Base-by-base conservation (phyloP, 2,888 invertebrate species). In the Tachina fera region DNA sequence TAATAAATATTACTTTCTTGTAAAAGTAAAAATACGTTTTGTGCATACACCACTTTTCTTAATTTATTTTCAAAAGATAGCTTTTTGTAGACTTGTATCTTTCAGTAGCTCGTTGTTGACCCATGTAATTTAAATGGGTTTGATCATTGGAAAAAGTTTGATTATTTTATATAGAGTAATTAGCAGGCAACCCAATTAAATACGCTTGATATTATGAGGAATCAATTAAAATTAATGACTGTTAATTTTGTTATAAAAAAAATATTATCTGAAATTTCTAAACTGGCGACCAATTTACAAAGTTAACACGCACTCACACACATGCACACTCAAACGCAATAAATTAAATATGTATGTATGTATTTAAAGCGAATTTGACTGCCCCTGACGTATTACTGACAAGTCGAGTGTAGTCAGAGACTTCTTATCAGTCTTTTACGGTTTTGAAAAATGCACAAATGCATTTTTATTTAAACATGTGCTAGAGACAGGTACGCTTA, bases 381-480 rank as follows among this genome's bases (percentile, higher is more conserved):
- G 60, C 49, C 75, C 76, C 22, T 86, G 86, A 86, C 79, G 68
- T 76, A 86, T 83, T 68, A 60, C 79, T 86, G 83, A 72, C 83
- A 83, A 61, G 47, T 78, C 53, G 47, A 53, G 53, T 45, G 22
- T 22, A 43, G 16, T 45, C 41, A 43, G 9, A 10, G 39, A 56
- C 22, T 70, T 70, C 83, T 86, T 86, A 83, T 86, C 79, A 83
- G 79, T 39, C 71, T 53, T 85, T 72, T 71, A 79, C 71, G 63
- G 53, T 45, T 76, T 58, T 6, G 39, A 56, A 61, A 56, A 61
- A 47, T 31, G n/a, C n/a, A 14, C 41, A 43, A 16, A 10, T 10
- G 47, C 41, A 14, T 51, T 63, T 47, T 45, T 3, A 11, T 39
- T 10, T 6, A 8, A 16, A 39, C 51, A 45, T 61, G 47, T 47